Base-by-base conservation (phyloP, 2,113 vertebrate species). In the Amazona vittata region DNA sequence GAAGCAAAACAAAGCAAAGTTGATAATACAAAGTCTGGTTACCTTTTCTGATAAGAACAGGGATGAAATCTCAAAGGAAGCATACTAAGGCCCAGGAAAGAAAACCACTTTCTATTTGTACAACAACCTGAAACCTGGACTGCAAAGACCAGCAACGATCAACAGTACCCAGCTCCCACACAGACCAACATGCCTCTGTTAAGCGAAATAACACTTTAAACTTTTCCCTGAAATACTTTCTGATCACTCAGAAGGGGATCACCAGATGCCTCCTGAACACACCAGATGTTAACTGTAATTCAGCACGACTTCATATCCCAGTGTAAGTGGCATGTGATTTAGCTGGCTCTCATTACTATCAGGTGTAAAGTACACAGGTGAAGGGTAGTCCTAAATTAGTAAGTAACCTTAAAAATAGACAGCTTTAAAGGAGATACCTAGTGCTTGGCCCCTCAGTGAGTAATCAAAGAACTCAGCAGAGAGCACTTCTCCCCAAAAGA, bases 21-120 rank as follows among this genome's bases (percentile, higher is more conserved):
- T 74, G 79, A 77, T 86, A 90, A 95, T 80, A 74, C n/a, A 39
- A 91, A 83, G 78, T 46, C 71, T 83, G 71, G 67, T 74, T 91
- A 87, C 78, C 67, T 88, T 63, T 93, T 70, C 67, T 85, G 82
- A 73, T 74, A 94, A 85, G 67, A 87, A 88, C 28, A 82, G 20
- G 59, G 52, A 80, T 53, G 33, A 76, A 59, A 87, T 81, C 39
- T 39, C 75, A 83, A 67, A 79, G 57, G 78, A 76, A 94, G 60
- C 53, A 41, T 21, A 85, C 4, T 60, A 60, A 71, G 44, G 29
- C 16, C 33, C 65, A 75, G 43, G 16, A 73, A 82, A 87, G 39
- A 79, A 89, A 94, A 16, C 6, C 6, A 4, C 57, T 89, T 91
- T 84, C 69, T 50, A 28, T 47, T 78, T 84, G 43, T 33, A 55